A percentile compares a stretch with the other conserved stretches of the same genome.
Conservation (phyloP, 2,113 vertebrate genomes). For the Felis chaus region DNA sequence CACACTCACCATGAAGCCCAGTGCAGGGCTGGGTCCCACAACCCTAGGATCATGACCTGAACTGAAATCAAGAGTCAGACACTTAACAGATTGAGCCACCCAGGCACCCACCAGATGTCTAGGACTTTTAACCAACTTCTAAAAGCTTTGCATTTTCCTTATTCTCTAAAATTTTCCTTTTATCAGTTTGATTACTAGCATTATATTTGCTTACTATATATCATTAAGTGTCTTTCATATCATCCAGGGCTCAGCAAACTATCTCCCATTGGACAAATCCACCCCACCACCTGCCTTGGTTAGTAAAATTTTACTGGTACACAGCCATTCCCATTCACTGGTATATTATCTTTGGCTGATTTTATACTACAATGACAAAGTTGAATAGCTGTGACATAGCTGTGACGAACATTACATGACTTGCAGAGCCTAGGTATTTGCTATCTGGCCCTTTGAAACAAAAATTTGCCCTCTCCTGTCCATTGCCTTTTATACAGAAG, state of each 20-base stretch:
- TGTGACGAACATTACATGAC: background rate
- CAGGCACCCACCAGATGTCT: background rate
- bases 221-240: background rate
- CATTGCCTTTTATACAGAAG: background rate
- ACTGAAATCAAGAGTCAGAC: too few species aligned
- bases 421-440: background rate
- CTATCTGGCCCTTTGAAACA: background rate
- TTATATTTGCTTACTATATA: slow-evolving; percentile 29
- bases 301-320: slow-evolving; percentile 14
- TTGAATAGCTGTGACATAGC: background rate
- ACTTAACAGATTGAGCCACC: too few species aligned
- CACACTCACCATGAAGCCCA: too few species aligned
- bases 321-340: background rate
- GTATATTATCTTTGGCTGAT: background rate
- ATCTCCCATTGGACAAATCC: background rate
- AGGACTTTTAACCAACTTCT: background rate
- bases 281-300: background rate
- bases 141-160: slow-evolving; percentile 15
- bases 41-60: too few species aligned
- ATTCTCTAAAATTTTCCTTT: background rate
- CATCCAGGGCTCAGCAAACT: background rate
- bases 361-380: background rate
- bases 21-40: too few species aligned
- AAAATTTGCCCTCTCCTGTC: background rate
- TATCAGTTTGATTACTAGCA: background rate